A percentile compares a stretch with the other conserved stretches of the same genome.
These are phyloP conservation scores for Barypeithes pellucidus DNA, from an alignment of 2,888 invertebrate genomes.

Conservation along the genomic window DNA sequence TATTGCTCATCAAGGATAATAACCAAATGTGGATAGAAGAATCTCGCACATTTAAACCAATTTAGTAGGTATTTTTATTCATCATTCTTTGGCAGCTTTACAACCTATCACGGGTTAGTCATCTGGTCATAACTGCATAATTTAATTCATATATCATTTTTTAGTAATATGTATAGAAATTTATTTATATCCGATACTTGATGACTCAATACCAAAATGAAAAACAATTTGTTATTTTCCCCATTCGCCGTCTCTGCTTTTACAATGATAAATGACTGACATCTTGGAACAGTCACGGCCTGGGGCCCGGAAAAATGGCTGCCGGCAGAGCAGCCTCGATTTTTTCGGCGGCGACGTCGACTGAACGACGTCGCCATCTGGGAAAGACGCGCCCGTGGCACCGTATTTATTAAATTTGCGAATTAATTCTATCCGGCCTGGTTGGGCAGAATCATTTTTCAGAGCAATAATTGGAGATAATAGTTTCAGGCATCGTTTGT, in stretches of 20 bases:
- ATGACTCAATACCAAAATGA: background rate
- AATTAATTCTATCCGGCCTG: constrained; percentile 43
- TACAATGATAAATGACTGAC: constrained; percentile 48
- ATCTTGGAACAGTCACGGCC: constrained; percentile 53
- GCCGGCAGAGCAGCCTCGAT: constrained; percentile 46
- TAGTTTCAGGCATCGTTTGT: constrained; percentile 18
- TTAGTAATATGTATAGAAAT: no score
- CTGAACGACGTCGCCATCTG: constrained; percentile 52
- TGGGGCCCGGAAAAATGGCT: constrained; percentile 52
- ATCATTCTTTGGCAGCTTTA: no score
- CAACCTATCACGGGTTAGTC: no score
- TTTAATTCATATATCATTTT: no score
- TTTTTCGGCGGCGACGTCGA: constrained; percentile 42
- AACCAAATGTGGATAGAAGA: no score
- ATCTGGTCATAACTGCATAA: no score
- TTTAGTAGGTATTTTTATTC: no score
- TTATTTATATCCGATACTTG: background rate
- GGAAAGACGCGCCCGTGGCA: constrained; percentile 43
- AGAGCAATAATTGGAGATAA: constrained; percentile 38
- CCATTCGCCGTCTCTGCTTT: constrained; percentile 28
- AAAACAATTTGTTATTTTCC: constrained; percentile 23
- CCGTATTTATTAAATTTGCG: constrained; percentile 50
- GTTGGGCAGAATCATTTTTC: constrained; percentile 48
- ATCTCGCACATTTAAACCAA: no score
- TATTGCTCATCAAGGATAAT: no score